These are phyloP conservation scores for Megastigmus dorsalis DNA, from an alignment of 2,888 invertebrate species.

Conservation along the genomic window DNA sequence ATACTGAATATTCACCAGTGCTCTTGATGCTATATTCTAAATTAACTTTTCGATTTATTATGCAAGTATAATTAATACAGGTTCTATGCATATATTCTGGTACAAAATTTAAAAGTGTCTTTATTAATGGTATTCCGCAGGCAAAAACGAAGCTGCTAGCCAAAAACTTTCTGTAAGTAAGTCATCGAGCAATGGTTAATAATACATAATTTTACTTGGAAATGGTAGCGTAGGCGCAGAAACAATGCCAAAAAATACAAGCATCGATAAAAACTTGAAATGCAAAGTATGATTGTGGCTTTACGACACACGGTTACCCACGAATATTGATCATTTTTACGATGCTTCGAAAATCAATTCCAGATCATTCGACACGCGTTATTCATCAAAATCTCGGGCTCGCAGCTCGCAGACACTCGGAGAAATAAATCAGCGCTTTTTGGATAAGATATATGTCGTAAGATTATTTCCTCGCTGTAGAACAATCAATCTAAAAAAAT, in stretches of 20 bases:
- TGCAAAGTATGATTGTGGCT: slow-evolving; percentile 14
- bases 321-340: slow-evolving; percentile 22
- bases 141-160: no score
- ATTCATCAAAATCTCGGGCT: slow-evolving; percentile 42
- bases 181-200: no score
- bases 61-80: no score
- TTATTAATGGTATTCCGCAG: no score
- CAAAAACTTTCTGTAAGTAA: no score
- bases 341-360: slow-evolving; percentile 39
- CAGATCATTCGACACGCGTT: slow-evolving; percentile 20
- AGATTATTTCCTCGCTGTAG: slow-evolving; percentile 21
- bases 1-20: no score
- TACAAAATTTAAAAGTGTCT: no score
- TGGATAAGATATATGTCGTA: slow-evolving; percentile 28
- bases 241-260: not conserved
- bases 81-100: no score
- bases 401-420: not conserved
- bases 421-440: slow-evolving; percentile 39
- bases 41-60: no score
- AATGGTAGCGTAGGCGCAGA: not conserved
- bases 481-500: slow-evolving; percentile 36
- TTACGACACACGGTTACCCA: slow-evolving; percentile 1
- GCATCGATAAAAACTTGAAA: not conserved
- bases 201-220: no score
- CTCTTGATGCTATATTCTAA: no score